These are phyloP conservation scores for Rhynchophorus ferrugineus DNA, from an alignment of 1,140 invertebrate genomes.

Conservation along the genomic window DNA sequence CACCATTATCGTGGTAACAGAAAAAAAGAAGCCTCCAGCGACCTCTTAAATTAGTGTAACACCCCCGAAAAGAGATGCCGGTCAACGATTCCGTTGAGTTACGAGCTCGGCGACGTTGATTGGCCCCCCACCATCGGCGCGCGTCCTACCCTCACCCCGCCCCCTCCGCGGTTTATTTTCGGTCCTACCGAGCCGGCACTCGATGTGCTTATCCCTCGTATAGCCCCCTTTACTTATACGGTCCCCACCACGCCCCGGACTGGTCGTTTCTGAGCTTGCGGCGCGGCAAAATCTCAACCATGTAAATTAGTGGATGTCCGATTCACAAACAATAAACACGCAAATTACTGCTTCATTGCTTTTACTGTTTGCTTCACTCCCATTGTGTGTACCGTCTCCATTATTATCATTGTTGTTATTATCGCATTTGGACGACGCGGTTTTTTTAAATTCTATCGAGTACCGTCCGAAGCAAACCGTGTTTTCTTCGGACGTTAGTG, in stretches of 20 bases:
- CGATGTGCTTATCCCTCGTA: no score
- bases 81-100: conserved; percentile 20
- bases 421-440: no score
- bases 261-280: conserved; percentile 5
- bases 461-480: no score
- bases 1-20: no score
- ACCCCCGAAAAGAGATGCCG: background rate
- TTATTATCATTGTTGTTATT: no score
- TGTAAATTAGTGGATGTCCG: conserved; percentile 33
- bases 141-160: background rate
- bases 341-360: conserved; percentile 21
- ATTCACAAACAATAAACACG: conserved; percentile 30
- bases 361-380: no score
- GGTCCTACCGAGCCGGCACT: background rate
- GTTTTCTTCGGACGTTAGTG: no score
- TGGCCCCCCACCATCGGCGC: no score
- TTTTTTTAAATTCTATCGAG: no score
- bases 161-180: background rate
- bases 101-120: conserved; percentile 18
- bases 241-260: conserved; percentile 19
- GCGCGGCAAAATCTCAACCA: conserved; percentile 31
- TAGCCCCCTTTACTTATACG: conserved; percentile 28
- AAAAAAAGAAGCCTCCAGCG: no score
- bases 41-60: background rate
- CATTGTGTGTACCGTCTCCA: no score